Conservation (phyloP, 2,797 vertebrate species). For the Acanthurus lineatus region DNA sequence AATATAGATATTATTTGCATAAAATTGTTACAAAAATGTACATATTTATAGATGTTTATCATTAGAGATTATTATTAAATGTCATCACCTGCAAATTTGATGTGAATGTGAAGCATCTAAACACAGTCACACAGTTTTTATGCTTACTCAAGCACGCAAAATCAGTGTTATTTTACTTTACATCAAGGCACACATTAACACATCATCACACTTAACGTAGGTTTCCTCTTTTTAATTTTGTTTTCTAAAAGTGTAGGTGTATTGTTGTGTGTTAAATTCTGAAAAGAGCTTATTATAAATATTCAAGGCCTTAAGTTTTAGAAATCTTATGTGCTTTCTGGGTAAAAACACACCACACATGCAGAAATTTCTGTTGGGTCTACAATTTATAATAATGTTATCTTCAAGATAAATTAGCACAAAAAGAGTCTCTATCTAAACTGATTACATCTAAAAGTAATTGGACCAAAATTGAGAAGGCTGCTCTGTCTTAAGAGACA, state of each 20-base stretch:
- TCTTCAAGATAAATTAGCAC: background rate
- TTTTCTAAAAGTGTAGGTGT: no score
- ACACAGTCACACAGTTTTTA: background rate
- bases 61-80: background rate
- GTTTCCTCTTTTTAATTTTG: no score
- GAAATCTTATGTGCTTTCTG: background rate
- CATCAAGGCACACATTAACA: background rate
- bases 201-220: background rate
- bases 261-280: no score
- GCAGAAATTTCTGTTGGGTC: background rate
- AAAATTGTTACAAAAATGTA: background rate
- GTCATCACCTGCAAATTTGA: background rate
- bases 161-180: no score
- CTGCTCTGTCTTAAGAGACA: slow-evolving; percentile 2
- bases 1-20: background rate
- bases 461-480: background rate
- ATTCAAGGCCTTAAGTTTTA: slow-evolving; percentile 6
- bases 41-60: background rate
- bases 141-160: background rate
- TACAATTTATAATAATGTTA: background rate
- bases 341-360: background rate
- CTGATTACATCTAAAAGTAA: slow-evolving; percentile 4
- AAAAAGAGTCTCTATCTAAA: background rate
- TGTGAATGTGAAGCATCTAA: background rate
- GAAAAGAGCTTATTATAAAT: background rate